Evolutionary conservation across 2,113 vertebrate genomes (phyloP).

Genomic region (Galeopterus variegatus): DNA sequence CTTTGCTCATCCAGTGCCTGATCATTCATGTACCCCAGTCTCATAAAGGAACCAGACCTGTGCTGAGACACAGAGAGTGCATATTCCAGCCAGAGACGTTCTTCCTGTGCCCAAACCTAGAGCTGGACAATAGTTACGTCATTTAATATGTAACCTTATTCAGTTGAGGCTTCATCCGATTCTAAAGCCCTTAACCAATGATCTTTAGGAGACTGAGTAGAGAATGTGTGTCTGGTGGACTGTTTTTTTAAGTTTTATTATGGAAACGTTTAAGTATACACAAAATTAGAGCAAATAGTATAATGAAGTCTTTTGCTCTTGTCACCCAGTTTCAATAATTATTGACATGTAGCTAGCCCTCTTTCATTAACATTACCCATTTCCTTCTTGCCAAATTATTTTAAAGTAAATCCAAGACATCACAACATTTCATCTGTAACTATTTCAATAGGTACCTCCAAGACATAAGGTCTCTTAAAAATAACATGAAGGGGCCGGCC

Average conservation of each 20-base stretch:
- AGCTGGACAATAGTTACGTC: slow-evolving; percentile 94
- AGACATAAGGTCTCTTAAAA: background rate
- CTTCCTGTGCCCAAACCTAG: slow-evolving; percentile 94
- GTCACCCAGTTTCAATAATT: background rate
- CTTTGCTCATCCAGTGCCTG: slow-evolving; percentile 92
- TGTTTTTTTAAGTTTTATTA: slow-evolving; percentile 77
- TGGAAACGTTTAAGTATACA: background rate
- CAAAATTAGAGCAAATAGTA: background rate
- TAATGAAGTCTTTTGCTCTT: background rate
- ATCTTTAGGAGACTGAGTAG: slow-evolving; percentile 93
- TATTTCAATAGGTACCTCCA: background rate
- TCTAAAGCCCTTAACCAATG: slow-evolving; percentile 94
- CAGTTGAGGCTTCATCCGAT: slow-evolving; percentile 94
- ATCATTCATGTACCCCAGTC: slow-evolving; percentile 91
- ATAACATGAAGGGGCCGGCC: background rate
- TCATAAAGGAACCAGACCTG: slow-evolving; percentile 92
- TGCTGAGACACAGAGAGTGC: slow-evolving; percentile 91
- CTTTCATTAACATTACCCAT: too few relatives aligned
- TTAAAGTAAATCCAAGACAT: background rate
- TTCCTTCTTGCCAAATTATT: background rate
- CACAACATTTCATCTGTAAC: background rate
- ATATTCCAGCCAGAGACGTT: slow-evolving; percentile 93
- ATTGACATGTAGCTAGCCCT: background rate
- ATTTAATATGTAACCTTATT: slow-evolving; percentile 93
- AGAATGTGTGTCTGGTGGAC: slow-evolving; percentile 89